Evolutionary conservation across 2,113 vertebrate species (phyloP).

Genomic region (Crotalus horridus): DNA sequence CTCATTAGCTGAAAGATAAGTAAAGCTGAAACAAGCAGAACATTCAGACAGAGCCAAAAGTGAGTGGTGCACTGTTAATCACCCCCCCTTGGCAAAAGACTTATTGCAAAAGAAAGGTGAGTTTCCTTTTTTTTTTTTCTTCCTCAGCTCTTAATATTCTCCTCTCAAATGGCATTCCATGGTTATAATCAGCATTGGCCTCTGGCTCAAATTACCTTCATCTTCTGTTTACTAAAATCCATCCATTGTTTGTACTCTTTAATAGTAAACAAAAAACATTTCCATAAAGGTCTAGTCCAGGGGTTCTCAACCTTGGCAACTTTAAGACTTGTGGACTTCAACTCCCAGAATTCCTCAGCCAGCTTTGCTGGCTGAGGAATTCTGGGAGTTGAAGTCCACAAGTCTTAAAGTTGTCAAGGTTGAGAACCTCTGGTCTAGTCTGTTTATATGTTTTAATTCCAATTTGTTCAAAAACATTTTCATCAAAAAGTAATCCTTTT

Average conservation of each 20-base stretch:
- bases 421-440: neutral
- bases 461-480: neutral
- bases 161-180: neutral
- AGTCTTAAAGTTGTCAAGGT: too few species aligned
- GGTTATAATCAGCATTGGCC: neutral
- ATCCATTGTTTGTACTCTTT: neutral
- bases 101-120: neutral
- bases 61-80: neutral
- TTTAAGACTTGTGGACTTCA: too few species aligned
- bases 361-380: too few species aligned
- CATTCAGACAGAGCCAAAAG: neutral
- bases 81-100: neutral
- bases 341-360: too few species aligned
- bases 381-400: too few species aligned
- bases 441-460: neutral
- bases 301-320: too few species aligned
- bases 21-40: neutral
- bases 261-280: neutral
- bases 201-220: neutral
- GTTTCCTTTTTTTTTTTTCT: neutral
- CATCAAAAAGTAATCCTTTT: neutral
- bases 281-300: neutral
- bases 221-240: neutral
- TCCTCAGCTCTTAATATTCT: neutral
- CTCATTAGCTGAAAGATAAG: neutral